Base-by-base conservation (phyloP, 2,113 vertebrate genomes). In the Nothocercus julius region DNA sequence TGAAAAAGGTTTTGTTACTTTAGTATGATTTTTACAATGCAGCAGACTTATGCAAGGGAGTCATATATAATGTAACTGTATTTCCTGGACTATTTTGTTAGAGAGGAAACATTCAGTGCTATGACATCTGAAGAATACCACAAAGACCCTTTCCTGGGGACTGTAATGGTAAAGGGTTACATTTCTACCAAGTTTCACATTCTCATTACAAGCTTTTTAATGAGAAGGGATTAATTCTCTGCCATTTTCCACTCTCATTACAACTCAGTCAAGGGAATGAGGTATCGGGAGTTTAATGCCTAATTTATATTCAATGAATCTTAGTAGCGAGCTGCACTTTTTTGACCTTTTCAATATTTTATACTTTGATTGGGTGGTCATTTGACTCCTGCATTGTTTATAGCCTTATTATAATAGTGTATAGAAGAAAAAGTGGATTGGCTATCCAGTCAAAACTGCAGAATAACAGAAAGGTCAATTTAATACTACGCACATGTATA, bases 221-320 rank as follows among this genome's bases (percentile, higher is more conserved):
- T 96, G 93, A 94, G 91, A 94, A 93, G 66, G 89, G 90, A 96
- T 96, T 97, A 93, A 95, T 97, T 97, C 96, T 97, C 93, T 97
- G 74, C 92, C 96, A 96, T 97, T 94, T 97, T 96, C 95, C 47
- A 89, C 82, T 96, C 89, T 95, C 89, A 96, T 96, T 96, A 93
- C 91, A 90, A 90, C 82, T 92, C 85, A 96, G 89, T 96, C 89
- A 96, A 95, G 89, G 63, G 80, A 96, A 92, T 6, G 15, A 92
- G 82, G 78, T 92, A 96, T 94, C 87, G 89, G 30, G 77, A 88
- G 56, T 94, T 95, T 96, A 96, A 97, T 96, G 77, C 61, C 90
- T 97, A 96, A 97, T 97, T 97, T 97, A 93, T 96, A 97, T 96
- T 97, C 95, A 93, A 88, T 91, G 82, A 94, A 90, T 92, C 90